Conservation (phyloP, 2,113 vertebrate genomes). For the Nymphicus hollandicus region DNA sequence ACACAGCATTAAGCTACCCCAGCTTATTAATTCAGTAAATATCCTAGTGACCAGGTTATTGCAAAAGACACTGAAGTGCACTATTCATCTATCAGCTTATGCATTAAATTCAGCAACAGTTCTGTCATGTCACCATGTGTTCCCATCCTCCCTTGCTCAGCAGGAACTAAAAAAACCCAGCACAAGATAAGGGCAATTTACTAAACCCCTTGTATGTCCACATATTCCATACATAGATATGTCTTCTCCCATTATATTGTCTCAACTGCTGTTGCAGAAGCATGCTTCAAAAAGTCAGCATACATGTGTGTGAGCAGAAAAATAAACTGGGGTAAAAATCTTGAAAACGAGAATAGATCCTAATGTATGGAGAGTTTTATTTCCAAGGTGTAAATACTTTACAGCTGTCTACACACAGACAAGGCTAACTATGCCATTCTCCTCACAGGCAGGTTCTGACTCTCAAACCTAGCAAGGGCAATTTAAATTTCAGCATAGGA, state of each 20-base stretch:
- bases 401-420: background rate
- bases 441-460: background rate
- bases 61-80: background rate
- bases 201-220: background rate
- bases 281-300: background rate
- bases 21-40: background rate
- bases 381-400: background rate
- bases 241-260: background rate
- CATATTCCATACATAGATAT: rapidly evolving
- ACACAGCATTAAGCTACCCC: background rate
- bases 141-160: background rate
- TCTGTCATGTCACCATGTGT: background rate
- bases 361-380: background rate
- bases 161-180: background rate
- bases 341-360: background rate
- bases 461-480: background rate
- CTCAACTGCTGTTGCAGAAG: background rate
- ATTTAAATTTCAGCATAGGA: background rate
- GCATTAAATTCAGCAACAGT: background rate
- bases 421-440: background rate
- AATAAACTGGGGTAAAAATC: background rate
- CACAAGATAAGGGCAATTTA: too few species aligned
- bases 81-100: background rate
- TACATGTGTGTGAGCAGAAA: rapidly evolving
- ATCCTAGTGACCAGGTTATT: background rate